These are phyloP conservation scores for Enteromius thamalakanensis DNA, from an alignment of 2,797 vertebrate species.

Conservation along the genomic window DNA sequence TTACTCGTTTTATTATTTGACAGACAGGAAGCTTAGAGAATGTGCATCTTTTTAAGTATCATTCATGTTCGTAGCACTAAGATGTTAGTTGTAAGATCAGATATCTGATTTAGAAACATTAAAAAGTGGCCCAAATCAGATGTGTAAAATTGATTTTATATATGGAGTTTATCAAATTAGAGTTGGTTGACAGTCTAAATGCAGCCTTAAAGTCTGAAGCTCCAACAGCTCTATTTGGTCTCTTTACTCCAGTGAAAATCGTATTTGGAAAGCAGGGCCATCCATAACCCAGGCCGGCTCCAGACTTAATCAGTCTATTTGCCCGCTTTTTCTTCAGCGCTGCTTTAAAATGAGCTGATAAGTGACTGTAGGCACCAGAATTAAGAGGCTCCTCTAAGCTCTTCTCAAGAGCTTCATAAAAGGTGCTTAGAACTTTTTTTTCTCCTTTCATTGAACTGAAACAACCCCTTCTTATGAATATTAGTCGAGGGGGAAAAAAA, in stretches of 20 bases:
- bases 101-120: neutral
- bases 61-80: neutral
- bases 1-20: neutral
- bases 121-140: neutral
- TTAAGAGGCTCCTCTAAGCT: slow-evolving; percentile 48
- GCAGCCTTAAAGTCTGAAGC: neutral
- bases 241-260: slow-evolving; percentile 23
- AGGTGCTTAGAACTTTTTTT: slow-evolving; percentile 21
- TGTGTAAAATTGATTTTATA: neutral
- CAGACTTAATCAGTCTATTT: slow-evolving; percentile 50
- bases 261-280: slow-evolving; percentile 27
- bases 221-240: neutral
- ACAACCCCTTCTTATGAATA: neutral
- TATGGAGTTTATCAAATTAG: neutral
- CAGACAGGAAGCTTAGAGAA: neutral
- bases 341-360: slow-evolving; percentile 44
- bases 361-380: slow-evolving; percentile 34
- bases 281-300: slow-evolving; percentile 33
- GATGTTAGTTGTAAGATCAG: neutral
- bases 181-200: slow-evolving; percentile 6
- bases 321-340: slow-evolving; percentile 23
- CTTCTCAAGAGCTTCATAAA: slow-evolving; percentile 44
- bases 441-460: slow-evolving; percentile 20
- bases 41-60: neutral
- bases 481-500: neutral